Evolutionary conservation across 2,888 invertebrate genomes (phyloP).

Genomic region (Carpatolechia fugitivella): DNA sequence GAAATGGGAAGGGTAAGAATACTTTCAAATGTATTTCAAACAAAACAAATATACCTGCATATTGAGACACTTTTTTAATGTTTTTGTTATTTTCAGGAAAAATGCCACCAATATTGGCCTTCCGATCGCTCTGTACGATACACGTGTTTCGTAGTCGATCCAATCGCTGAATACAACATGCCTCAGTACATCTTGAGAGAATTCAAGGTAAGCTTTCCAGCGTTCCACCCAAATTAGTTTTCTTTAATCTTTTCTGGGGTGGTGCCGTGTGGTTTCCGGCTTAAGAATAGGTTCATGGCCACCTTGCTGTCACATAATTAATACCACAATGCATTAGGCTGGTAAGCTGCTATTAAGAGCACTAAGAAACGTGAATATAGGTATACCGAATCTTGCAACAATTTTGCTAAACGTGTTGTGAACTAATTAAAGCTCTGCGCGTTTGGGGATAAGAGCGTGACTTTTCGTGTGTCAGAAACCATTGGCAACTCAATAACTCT

Average conservation of each 20-base stretch:
- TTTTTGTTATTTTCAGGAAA: slow-evolving; percentile 85
- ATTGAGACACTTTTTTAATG: not conserved
- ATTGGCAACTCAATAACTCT: too few relatives aligned
- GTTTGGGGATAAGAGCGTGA: too few relatives aligned
- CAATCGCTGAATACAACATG: slow-evolving; percentile 99
- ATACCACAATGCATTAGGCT: too few relatives aligned
- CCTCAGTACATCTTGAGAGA: slow-evolving; percentile 99
- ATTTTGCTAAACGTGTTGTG: too few relatives aligned
- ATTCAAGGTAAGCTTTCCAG: slow-evolving; percentile 89
- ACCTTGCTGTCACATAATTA: too few relatives aligned
- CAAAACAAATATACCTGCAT: not conserved
- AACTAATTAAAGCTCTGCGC: too few relatives aligned
- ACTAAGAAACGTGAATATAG: too few relatives aligned
- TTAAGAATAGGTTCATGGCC: too few relatives aligned
- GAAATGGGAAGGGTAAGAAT: slow-evolving; percentile 95
- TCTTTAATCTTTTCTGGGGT: not conserved
- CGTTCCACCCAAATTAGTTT: not conserved
- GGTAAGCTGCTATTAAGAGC: too few relatives aligned
- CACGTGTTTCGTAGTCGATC: slow-evolving; percentile 99
- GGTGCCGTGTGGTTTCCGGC: too few relatives aligned
- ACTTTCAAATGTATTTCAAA: not conserved
- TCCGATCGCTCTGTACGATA: slow-evolving; percentile 97
- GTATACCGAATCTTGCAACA: too few relatives aligned
- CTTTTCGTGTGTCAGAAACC: too few relatives aligned
- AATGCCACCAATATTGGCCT: slow-evolving; percentile 99